Evolutionary conservation across 2,888 invertebrate genomes (phyloP).

Genomic region (Sepiola atlantica): DNA sequence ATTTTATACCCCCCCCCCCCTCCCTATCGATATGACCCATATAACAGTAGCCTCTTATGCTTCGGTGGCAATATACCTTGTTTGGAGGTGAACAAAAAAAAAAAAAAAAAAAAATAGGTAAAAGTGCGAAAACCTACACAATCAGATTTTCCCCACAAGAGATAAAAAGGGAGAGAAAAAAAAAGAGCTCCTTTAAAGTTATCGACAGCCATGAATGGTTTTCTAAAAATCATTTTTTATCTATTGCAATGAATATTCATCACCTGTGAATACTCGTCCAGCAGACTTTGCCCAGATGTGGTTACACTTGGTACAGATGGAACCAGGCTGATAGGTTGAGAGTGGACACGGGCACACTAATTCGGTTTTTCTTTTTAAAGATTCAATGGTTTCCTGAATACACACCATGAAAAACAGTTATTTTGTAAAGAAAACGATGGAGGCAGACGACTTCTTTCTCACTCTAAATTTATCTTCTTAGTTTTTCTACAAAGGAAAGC

Average conservation of each 20-base stretch:
- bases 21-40: too few species aligned
- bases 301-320: conserved; percentile 14
- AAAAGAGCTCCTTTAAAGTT: neutral
- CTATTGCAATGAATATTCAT: neutral
- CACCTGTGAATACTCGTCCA: neutral
- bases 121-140: too few species aligned
- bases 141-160: neutral
- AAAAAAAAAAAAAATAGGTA: too few species aligned
- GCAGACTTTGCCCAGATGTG: neutral
- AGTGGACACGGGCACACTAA: too few species aligned
- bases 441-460: neutral
- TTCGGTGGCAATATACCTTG: too few species aligned
- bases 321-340: neutral
- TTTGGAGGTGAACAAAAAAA: too few species aligned
- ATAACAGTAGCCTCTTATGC: too few species aligned
- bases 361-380: neutral
- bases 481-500: too few species aligned
- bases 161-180: neutral
- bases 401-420: neutral
- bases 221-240: conserved; percentile 17
- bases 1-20: too few species aligned
- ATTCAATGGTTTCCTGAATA: neutral
- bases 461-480: neutral
- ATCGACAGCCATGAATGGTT: neutral
- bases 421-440: neutral